Evolutionary conservation across 1,140 invertebrate genomes (phyloP).

Genomic region (Drosophila biarmipes): DNA sequence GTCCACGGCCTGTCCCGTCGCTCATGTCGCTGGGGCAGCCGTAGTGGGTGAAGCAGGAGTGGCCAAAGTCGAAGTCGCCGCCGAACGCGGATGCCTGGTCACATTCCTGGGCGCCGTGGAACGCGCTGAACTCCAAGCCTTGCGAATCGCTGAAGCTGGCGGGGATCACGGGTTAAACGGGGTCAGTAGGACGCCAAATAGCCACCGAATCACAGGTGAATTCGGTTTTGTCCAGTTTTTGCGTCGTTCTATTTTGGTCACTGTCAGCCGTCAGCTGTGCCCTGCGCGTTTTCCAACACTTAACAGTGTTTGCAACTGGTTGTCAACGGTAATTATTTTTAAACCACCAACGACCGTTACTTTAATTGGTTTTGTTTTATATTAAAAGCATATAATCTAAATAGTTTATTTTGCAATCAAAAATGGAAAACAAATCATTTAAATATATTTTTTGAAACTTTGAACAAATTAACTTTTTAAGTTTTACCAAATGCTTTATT

Average conservation of each 20-base stretch:
- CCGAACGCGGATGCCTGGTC: constrained; percentile 16
- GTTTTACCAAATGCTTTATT: too few relatives aligned
- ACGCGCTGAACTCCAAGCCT: background rate
- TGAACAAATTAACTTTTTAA: too few relatives aligned
- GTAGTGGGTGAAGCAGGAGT: constrained; percentile 42
- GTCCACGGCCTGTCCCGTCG: background rate
- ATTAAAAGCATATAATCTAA: background rate
- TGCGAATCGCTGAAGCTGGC: constrained; percentile 7
- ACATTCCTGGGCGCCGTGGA: constrained; percentile 23
- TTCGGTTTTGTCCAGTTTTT: constrained; percentile 25
- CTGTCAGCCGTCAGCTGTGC: constrained; percentile 37
- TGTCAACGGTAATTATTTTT: constrained; percentile 15
- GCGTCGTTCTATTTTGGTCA: constrained; percentile 32
- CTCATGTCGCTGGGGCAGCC: constrained; percentile 39
- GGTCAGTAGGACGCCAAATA: constrained; percentile 17
- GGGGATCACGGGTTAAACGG: background rate
- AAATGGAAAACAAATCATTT: background rate
- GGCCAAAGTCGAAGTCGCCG: constrained; percentile 27
- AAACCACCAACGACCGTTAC: background rate
- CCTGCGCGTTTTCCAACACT: constrained; percentile 38
- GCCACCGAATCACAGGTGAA: constrained; percentile 6
- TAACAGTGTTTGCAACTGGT: too few relatives aligned
- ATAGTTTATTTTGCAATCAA: too few relatives aligned
- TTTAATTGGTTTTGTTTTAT: background rate
- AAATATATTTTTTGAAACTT: background rate